Percentiles rank a stretch among this genome's conserved stretches.
These are phyloP conservation scores for Margaritifera margaritifera DNA, from an alignment of 2,888 invertebrate genomes.

Conservation along the genomic window DNA sequence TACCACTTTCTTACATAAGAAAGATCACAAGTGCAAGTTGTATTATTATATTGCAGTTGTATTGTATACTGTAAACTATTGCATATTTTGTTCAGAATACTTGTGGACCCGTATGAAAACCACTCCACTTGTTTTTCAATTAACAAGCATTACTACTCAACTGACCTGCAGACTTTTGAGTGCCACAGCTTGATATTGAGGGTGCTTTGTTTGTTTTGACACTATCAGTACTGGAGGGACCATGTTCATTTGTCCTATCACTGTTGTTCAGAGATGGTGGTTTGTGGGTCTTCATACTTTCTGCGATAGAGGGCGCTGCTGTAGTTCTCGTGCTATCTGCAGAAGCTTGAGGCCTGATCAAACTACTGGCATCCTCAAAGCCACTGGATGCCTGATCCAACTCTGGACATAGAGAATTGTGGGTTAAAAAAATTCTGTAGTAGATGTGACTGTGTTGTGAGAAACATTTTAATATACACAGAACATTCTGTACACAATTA, in stretches of 20 bases:
- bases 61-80: background rate
- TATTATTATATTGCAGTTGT: background rate
- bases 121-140: no score
- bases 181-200: constrained; percentile 42
- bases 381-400: constrained; percentile 66
- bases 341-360: constrained; percentile 39
- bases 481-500: no score
- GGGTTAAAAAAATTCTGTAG: no score
- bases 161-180: constrained; percentile 39
- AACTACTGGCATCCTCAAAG: constrained; percentile 65
- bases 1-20: background rate
- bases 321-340: constrained; percentile 38
- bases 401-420: constrained; percentile 31
- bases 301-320: constrained; percentile 38
- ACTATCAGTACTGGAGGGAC: constrained; percentile 23
- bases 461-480: no score
- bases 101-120: background rate
- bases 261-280: constrained; percentile 35
- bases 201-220: constrained; percentile 38
- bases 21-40: no score
- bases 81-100: background rate
- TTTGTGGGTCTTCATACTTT: constrained; percentile 34
- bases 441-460: no score
- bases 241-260: constrained; percentile 19
- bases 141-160: background rate